Percentiles rank a stretch among this genome's conserved stretches.
Evolutionary conservation across 2,113 vertebrate species (phyloP).

Genomic region (Dromaius novaehollandiae): DNA sequence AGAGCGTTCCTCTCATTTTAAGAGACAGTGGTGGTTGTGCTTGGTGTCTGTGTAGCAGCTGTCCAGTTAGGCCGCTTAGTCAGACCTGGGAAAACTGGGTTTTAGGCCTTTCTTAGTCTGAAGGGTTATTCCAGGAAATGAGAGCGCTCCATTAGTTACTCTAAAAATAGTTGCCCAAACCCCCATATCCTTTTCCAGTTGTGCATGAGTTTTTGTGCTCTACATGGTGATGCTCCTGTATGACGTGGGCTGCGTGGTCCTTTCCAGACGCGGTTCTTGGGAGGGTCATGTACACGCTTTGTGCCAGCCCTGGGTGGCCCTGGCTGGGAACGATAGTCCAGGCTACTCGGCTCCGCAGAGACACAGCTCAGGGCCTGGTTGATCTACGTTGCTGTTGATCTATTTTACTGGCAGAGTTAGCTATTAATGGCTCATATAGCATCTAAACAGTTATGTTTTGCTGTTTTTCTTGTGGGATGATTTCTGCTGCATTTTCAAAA

Average conservation of each 20-base stretch:
- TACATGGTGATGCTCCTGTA: neutral
- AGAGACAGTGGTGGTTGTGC: neutral
- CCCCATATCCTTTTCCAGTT: neutral
- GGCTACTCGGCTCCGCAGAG: neutral
- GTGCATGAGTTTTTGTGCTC: neutral
- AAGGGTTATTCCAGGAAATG: conserved; percentile 7
- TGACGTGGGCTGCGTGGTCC: neutral
- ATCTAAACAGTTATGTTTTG: neutral
- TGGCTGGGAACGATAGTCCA: neutral
- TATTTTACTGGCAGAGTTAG: neutral
- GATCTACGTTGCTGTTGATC: neutral
- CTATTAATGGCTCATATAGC: neutral
- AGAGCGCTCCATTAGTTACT: neutral
- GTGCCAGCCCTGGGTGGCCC: neutral
- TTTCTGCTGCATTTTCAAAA: neutral
- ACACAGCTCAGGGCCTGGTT: neutral
- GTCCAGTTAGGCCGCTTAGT: neutral
- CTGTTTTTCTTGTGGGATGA: neutral
- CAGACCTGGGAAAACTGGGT: neutral
- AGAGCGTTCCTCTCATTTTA: neutral
- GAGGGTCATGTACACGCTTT: neutral
- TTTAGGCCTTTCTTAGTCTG: neutral
- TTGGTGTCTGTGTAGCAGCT: neutral
- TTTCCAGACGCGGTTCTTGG: neutral
- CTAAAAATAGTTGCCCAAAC: neutral